A percentile compares a stretch with the other conserved stretches of the same genome.
Evolutionary conservation across 2,113 vertebrate genomes (phyloP).

Genomic region (Catharus bicknelli): DNA sequence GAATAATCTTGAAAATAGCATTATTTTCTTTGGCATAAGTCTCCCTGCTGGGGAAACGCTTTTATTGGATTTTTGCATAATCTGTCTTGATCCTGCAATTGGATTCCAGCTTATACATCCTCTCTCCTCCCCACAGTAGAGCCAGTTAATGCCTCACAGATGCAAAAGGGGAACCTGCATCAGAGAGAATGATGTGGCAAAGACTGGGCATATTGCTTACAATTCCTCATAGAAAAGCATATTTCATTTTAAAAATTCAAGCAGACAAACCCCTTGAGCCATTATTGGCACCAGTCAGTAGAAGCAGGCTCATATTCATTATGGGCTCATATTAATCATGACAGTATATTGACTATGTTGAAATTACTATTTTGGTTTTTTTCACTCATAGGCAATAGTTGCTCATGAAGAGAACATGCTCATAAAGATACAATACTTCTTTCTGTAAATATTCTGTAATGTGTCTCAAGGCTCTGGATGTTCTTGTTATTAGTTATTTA

Average conservation of each 20-base stretch:
- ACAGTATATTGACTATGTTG: neutral
- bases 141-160: neutral
- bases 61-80: constrained; percentile 50
- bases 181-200: neutral
- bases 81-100: constrained; percentile 40
- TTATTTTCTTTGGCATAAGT: neutral
- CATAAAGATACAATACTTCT: neutral
- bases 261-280: neutral
- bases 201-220: neutral
- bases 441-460: neutral
- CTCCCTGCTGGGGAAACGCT: neutral
- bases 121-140: neutral
- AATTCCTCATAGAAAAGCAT: neutral
- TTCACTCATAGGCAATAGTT: neutral
- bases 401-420: neutral
- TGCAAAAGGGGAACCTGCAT: neutral
- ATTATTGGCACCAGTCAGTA: neutral
- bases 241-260: neutral
- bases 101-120: constrained; percentile 10
- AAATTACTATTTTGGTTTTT: neutral
- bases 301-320: neutral
- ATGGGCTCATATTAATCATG: neutral
- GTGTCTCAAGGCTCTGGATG: neutral
- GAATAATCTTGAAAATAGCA: neutral
- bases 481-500: neutral